phyloP scores from a whole-genome alignment of 2,888 invertebrate species.

The Allacma fusca region DNA sequence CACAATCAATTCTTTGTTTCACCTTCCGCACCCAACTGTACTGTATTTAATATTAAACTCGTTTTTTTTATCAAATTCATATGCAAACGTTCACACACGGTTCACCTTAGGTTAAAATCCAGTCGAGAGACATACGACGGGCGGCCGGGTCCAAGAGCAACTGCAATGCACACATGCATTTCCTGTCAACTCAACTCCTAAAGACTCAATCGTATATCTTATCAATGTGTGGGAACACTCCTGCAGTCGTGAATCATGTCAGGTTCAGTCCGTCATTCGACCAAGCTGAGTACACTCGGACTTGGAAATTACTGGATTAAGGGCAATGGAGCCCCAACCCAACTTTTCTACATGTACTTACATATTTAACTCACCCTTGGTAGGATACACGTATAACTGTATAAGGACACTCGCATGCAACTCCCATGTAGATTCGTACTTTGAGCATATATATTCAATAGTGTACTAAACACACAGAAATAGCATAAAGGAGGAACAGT shows the following conservation, averaged over 20 bases:
- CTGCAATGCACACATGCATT: constrained; percentile 19
- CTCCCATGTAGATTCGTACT: too few relatives aligned
- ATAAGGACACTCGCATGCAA: too few relatives aligned
- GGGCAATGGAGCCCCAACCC: constrained; percentile 29
- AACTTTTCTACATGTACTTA: not conserved
- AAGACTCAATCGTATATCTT: constrained; percentile 27
- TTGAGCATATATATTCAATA: too few relatives aligned
- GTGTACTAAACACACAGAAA: too few relatives aligned
- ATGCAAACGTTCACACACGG: not conserved
- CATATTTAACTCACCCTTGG: too few relatives aligned
- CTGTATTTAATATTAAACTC: not conserved
- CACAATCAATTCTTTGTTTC: not conserved
- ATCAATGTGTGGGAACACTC: not conserved
- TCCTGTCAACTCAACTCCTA: constrained; percentile 17
- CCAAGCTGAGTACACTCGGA: not conserved
- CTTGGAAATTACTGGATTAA: constrained; percentile 25
- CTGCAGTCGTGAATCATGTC: constrained; percentile 28
- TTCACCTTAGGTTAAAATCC: not conserved
- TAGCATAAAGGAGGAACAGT: too few relatives aligned
- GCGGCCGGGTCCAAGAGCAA: not conserved
- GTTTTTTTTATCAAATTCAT: not conserved
- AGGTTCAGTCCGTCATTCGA: not conserved
- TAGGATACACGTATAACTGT: too few relatives aligned
- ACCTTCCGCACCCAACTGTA: not conserved
- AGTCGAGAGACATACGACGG: not conserved